These are phyloP conservation scores for Geotria australis DNA, from an alignment of 2,797 vertebrate genomes.

Conservation along the genomic window DNA sequence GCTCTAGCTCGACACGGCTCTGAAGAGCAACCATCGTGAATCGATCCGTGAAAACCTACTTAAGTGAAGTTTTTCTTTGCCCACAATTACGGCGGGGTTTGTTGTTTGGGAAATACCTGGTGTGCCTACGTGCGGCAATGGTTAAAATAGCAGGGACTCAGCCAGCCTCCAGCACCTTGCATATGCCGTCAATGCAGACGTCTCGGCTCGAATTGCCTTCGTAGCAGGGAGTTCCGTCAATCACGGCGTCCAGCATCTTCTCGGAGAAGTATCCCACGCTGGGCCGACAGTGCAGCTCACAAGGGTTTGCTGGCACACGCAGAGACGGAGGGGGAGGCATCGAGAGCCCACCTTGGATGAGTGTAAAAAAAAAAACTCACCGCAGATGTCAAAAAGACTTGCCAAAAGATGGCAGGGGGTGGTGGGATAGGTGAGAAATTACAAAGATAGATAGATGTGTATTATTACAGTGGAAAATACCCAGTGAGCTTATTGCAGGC, in stretches of 20 bases:
- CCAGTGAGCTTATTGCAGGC: no score
- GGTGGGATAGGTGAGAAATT: neutral
- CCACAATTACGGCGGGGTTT: no score
- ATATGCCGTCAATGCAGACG: conserved; percentile 89
- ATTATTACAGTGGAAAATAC: no score
- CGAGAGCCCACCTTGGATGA: neutral
- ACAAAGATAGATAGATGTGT: no score
- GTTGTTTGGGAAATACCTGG: no score
- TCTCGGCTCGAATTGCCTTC: conserved; percentile 46
- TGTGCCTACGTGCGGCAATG: no score
- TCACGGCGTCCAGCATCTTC: conserved; percentile 74
- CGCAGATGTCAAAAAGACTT: neutral
- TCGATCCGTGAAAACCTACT: no score
- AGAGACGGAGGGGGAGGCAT: neutral
- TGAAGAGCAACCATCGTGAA: no score
- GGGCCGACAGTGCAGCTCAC: conserved; percentile 66
- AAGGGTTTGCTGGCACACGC: conserved; percentile 25
- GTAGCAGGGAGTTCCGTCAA: conserved; percentile 71
- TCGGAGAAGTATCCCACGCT: conserved; percentile 41
- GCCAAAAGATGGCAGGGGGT: neutral
- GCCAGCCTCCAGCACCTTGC: conserved; percentile 39
- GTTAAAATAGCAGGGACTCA: no score
- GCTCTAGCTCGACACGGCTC: no score
- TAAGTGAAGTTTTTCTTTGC: no score
- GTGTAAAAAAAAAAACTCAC: conserved; percentile 1